phyloP scores from a whole-genome alignment of 2,888 invertebrate genomes.

The Morpho achilles region DNA sequence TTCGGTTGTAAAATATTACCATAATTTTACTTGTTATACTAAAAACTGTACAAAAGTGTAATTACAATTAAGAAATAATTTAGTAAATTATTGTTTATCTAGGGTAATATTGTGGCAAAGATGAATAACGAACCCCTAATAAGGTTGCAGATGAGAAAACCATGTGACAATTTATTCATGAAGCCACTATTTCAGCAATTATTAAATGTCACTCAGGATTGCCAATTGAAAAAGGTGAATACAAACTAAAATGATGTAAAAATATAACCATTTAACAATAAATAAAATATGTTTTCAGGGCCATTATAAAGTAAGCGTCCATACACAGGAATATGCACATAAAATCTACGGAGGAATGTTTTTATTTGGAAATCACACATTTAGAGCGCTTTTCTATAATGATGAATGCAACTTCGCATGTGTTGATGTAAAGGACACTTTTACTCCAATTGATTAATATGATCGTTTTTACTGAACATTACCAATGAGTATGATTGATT shows the following conservation, averaged over 20 bases:
- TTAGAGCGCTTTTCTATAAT: conserved; percentile 40
- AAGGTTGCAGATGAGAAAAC: conserved; percentile 56
- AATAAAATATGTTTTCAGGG: conserved; percentile 37
- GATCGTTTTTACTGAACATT: neutral
- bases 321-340: conserved; percentile 37
- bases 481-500: no score
- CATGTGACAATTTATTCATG: conserved; percentile 58
- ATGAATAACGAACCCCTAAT: conserved; percentile 48
- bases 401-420: conserved; percentile 50
- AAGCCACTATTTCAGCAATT: conserved; percentile 43
- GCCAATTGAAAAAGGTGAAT: conserved; percentile 43
- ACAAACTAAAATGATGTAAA: neutral
- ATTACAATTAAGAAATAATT: no score
- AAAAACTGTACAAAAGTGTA: no score
- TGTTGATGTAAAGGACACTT: conserved; percentile 33
- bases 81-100: conserved; percentile 9
- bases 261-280: neutral
- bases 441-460: conserved; percentile 35
- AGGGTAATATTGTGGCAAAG: conserved; percentile 52
- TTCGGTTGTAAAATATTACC: no score
- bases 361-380: conserved; percentile 42
- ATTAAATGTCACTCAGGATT: conserved; percentile 45
- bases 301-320: conserved; percentile 31
- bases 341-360: conserved; percentile 45
- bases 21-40: no score